A percentile compares a stretch with the other conserved stretches of the same genome.
These are phyloP conservation scores for Leiothrix lutea DNA, from an alignment of 2,113 vertebrate species.

Conservation along the genomic window DNA sequence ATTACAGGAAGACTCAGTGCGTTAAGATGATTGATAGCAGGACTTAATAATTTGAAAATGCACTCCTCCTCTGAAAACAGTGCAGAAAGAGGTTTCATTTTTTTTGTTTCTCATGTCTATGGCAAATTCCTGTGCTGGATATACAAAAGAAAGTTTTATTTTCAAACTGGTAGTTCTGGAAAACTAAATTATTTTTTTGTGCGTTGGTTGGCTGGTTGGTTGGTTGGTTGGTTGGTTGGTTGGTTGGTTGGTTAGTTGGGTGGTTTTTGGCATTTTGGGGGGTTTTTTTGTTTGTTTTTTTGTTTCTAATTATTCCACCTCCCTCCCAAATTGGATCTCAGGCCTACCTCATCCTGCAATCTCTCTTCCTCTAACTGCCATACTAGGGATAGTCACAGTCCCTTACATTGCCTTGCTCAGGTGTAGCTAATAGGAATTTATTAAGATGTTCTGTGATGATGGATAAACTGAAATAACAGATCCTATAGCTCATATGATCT, in stretches of 20 bases:
- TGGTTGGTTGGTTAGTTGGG: not conserved
- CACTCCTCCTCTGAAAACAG: not conserved
- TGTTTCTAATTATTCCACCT: not conserved
- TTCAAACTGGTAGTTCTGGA: not conserved
- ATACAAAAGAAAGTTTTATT: not conserved
- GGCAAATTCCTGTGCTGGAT: not conserved
- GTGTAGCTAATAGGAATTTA: not conserved
- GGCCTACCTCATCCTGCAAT: not conserved
- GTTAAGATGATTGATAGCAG: not conserved
- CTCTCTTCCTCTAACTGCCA: not conserved
- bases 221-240: not conserved
- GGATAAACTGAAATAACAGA: not conserved
- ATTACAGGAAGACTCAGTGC: not conserved
- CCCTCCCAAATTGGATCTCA: rapidly evolving
- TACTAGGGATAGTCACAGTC: not conserved
- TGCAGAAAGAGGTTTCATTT: not conserved
- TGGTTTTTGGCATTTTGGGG: no score
- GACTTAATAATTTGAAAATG: not conserved
- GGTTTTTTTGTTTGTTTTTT: not conserved
- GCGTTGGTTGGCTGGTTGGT: not conserved
- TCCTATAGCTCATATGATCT: not conserved
- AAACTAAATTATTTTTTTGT: not conserved
- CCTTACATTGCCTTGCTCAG: not conserved
- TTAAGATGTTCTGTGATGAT: not conserved
- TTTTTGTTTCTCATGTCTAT: not conserved